Evolutionary conservation across 2,797 vertebrate genomes (phyloP).

Genomic region (Lycodopsis pacificus): DNA sequence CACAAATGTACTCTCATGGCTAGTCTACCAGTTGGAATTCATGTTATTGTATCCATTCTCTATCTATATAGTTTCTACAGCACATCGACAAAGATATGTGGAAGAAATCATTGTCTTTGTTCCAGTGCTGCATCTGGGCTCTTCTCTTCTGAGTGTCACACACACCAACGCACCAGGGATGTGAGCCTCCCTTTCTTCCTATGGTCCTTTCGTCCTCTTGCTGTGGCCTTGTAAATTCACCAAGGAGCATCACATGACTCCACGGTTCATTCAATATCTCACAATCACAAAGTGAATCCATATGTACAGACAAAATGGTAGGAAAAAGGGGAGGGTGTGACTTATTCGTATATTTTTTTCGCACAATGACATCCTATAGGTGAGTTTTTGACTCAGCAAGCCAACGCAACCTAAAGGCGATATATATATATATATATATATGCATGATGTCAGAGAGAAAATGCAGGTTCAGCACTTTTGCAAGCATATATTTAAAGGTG

Average conservation of each 20-base stretch:
- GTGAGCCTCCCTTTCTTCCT: slow-evolving; percentile 41
- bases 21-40: background rate
- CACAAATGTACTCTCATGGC: background rate
- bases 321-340: slow-evolving; percentile 44
- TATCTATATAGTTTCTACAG: background rate
- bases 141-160: slow-evolving; percentile 37
- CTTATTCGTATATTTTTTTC: slow-evolving; percentile 63
- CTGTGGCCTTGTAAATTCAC: slow-evolving; percentile 47
- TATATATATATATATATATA: slow-evolving; percentile 59
- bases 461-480: slow-evolving; percentile 50
- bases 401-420: slow-evolving; percentile 47
- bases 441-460: slow-evolving; percentile 31
- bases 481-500: slow-evolving; percentile 38
- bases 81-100: slow-evolving; percentile 8
- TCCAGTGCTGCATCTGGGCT: slow-evolving; percentile 32
- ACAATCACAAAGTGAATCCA: slow-evolving; percentile 64
- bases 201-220: background rate
- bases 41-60: slow-evolving; percentile 12
- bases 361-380: slow-evolving; percentile 50
- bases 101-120: slow-evolving; percentile 25
- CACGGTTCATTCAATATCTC: slow-evolving; percentile 68
- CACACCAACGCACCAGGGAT: slow-evolving; percentile 36
- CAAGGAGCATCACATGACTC: slow-evolving; percentile 51
- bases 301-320: slow-evolving; percentile 34
- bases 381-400: slow-evolving; percentile 52